Evolutionary conservation across 2,888 invertebrate genomes (phyloP), one percentile per base, ranked within the genome.

Genomic region (Andrena hattorfiana): DNA sequence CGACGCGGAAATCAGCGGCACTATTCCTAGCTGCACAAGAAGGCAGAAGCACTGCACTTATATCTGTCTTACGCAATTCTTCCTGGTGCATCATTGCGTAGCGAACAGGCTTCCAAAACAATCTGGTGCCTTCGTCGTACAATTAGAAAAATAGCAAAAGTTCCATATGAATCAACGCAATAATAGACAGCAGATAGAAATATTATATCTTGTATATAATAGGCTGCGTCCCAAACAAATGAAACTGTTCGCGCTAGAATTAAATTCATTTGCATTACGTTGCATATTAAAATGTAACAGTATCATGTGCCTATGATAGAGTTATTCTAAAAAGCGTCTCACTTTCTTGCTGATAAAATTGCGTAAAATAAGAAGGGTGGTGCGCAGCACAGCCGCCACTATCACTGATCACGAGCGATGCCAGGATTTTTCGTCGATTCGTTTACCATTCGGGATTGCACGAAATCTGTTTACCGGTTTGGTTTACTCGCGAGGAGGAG

Each of bases 1-100:
- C 89, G 85, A 90, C 84, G 86, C 87, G 88, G 87, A 87, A 86
- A 87, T 84, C 86, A 83, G 68, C 80, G 78, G 86, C 89, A 87
- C 85, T 90, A 88, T 86, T 81, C 82, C 56, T 71, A 68, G 81
- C 69, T 82, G 75, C 77, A 62, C 68, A 49, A 62, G 51, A 66
- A 59, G 48, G 32, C 64, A 60, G 64, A 63, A 49, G 23, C 69
- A 28, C 56, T 69, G 48, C 60, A 51, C 64, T 42, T 42, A 16
- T 6, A 20, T n/a, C n/a, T 63, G 26, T 51, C 56, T 54, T 20
- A n/a, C 35, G 42, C 48, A 28, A 30, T 60, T 10, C 28, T 26
- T 23, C n/a, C 1, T 35, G 10, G 26, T 26, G 56, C 13, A 56
- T 26, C 23, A 56, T 13, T 10, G 26, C 32, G 60, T 32, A 8